phyloP scores from a whole-genome alignment of 2,113 vertebrate genomes.

The Bubo blakistoni region DNA sequence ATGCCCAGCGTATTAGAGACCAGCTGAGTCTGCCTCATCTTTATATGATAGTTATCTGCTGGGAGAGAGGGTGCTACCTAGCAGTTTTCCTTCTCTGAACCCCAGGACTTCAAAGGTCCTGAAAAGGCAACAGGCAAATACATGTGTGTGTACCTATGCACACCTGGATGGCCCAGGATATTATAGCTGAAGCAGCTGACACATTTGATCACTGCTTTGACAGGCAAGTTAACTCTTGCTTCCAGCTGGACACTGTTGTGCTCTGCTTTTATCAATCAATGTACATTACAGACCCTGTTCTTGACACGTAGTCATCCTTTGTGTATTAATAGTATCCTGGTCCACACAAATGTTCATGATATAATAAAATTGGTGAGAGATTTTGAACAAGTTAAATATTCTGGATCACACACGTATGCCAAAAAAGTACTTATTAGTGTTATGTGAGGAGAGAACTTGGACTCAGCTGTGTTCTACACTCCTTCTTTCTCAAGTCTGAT shows the following conservation, averaged over 20 bases:
- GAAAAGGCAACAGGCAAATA: not conserved
- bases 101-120: not conserved
- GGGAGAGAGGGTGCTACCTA: not conserved
- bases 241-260: accelerated
- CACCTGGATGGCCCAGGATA: not conserved
- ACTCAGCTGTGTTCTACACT: not conserved
- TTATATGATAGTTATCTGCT: not conserved
- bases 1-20: not conserved
- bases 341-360: accelerated
- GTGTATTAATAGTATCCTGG: not conserved
- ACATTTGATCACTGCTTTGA: not conserved
- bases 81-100: not conserved
- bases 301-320: not conserved
- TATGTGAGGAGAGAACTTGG: not conserved
- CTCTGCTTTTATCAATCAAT: not conserved
- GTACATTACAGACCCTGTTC: not conserved
- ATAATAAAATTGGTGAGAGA: not conserved
- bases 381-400: not conserved
- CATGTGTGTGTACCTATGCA: accelerated
- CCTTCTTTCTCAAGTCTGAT: not conserved
- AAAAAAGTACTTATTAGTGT: not conserved
- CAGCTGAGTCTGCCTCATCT: not conserved
- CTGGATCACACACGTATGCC: accelerated
- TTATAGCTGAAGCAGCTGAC: not conserved
- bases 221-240: not conserved